phyloP scores from a whole-genome alignment of 1,140 invertebrate species.

The Lepidostoma basale region DNA sequence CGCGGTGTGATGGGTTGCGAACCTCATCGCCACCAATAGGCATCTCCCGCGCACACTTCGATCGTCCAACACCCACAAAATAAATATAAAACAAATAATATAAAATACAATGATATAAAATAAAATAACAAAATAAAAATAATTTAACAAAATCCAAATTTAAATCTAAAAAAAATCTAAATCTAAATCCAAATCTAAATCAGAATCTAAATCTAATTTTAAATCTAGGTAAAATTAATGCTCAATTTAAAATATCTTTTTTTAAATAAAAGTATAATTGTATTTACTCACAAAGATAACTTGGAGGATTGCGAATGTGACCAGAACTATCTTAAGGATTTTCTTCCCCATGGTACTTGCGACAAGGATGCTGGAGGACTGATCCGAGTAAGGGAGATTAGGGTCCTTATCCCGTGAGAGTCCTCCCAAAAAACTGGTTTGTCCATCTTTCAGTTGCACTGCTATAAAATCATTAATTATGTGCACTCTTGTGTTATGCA shows the following conservation, averaged over 20 bases:
- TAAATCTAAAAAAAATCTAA: no score
- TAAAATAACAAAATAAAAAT: not conserved
- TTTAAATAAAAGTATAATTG: not conserved
- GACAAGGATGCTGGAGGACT: not conserved
- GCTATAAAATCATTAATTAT: not conserved
- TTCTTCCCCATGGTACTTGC: not conserved
- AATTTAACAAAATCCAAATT: not conserved
- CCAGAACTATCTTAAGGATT: not conserved
- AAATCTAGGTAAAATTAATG: not conserved
- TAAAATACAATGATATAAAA: not conserved
- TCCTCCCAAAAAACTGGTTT: slow-evolving; percentile 14
- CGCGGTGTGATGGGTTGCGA: no score
- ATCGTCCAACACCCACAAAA: no score
- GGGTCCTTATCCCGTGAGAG: not conserved
- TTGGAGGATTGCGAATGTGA: not conserved
- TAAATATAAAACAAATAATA: no score
- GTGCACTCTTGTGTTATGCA: not conserved
- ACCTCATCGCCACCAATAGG: no score
- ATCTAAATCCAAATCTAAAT: no score
- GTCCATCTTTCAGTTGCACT: not conserved
- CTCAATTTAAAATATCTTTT: not conserved
- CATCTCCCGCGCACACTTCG: no score
- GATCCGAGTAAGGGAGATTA: not conserved
- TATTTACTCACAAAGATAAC: not conserved
- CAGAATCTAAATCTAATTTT: no score